These are phyloP conservation scores for Chrysolina haemoptera DNA, from an alignment of 2,888 invertebrate species.

Conservation along the genomic window DNA sequence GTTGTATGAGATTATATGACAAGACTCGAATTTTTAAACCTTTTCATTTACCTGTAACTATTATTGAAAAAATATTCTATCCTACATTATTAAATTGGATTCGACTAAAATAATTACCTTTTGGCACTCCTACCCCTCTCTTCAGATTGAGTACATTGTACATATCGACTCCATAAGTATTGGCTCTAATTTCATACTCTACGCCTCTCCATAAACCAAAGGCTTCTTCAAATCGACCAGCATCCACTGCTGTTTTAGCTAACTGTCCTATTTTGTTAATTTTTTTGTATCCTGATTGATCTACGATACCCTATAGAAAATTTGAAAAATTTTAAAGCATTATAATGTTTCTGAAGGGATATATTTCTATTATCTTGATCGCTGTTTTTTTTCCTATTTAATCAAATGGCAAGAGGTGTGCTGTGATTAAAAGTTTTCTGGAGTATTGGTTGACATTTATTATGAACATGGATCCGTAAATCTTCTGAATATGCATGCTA, in stretches of 20 bases:
- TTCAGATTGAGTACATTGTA: constrained; percentile 54
- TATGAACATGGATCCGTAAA: background rate
- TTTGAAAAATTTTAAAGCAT: constrained; percentile 7
- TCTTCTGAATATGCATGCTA: background rate
- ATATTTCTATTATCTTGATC: no score
- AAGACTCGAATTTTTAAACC: no score
- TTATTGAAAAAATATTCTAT: no score
- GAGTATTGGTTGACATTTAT: no score
- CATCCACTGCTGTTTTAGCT: constrained; percentile 63
- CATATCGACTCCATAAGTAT: constrained; percentile 51
- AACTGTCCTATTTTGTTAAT: constrained; percentile 40
- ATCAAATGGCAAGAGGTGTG: no score
- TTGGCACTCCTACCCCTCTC: constrained; percentile 6
- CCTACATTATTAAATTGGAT: no score
- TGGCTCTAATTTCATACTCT: constrained; percentile 41
- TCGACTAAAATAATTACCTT: constrained; percentile 14
- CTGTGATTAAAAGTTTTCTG: no score
- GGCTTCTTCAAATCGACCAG: constrained; percentile 74
- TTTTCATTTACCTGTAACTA: no score
- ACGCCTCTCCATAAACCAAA: constrained; percentile 68
- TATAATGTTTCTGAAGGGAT: no score
- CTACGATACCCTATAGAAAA: constrained; percentile 47
- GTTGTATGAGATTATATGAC: no score
- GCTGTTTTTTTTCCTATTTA: no score
- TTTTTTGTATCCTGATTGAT: constrained; percentile 41